Base-by-base conservation (phyloP, 2,888 invertebrate species). In the Phorcus lineatus region DNA sequence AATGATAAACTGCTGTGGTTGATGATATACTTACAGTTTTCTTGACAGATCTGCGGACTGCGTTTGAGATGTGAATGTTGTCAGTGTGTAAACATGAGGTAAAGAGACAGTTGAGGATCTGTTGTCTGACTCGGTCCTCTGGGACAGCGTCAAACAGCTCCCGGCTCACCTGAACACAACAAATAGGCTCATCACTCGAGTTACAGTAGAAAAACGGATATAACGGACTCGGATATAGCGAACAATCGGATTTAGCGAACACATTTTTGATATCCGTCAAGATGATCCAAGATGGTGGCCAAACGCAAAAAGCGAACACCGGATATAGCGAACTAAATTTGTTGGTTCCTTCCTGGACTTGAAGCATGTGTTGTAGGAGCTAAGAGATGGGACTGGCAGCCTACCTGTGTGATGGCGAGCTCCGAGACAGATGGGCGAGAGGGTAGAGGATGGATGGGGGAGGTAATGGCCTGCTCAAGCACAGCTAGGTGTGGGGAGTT, bases 111-210 rank as follows among this genome's bases (percentile, higher is more conserved):
- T 83, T 82, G 74, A 91, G 75, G 31, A 91, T 74, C 57, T 80
- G 52, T 74, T 88, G 86, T 78, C 91, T 88, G 1, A 89, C 78
- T 1, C 81, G 77, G 16, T 80, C 79, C 4, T 84, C 84, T 16
- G 88, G 86, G 17, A 92, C 82, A 6, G 81, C 82, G 13, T 77
- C 77, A 77, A 90, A 91, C 77, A 92, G 88, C 24, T 90, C 88
- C 74, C 86, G 87, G 7, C 83, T 89, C 22, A 91, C 79, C 90
- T 90, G 84, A n/a, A 57, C 24, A 17, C 47, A 47, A 36, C 36
- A 36, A 6, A 36, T 7, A 36, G 36, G 7, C 36, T 36, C 36
- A 7, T 36, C 36, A 36, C 36, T 36, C 7, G 36, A 3, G 7
- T 3, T 36, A 36, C 3, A 36, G 3, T 6, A 36, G 3, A 36